phyloP scores from a whole-genome alignment of 92 coral and sea anemone genomes.

The Palythoa grandis region DNA sequence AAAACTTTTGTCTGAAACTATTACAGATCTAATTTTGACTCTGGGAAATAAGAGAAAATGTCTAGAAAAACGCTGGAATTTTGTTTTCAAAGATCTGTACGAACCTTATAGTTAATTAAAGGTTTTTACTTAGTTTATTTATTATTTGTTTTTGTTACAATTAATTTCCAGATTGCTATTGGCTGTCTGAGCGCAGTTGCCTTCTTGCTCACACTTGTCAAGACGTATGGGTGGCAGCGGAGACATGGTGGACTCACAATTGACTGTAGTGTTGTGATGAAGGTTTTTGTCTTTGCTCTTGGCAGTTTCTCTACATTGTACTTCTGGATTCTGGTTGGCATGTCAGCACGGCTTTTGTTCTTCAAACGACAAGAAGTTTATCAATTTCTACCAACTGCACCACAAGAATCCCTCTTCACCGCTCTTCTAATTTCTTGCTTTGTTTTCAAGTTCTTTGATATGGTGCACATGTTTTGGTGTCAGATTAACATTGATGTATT shows the following conservation, averaged over 20 bases:
- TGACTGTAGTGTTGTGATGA: too few relatives aligned
- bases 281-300: too few relatives aligned
- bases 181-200: constrained; percentile 91
- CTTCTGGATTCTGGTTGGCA: constrained; percentile 94
- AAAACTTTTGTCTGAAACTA: too few relatives aligned
- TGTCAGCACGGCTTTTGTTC: constrained; percentile 83
- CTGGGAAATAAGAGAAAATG: too few relatives aligned
- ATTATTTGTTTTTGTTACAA: background rate
- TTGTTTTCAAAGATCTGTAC: too few relatives aligned
- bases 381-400: constrained; percentile 74
- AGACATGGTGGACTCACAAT: constrained; percentile 60
- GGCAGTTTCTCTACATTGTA: constrained; percentile 56
- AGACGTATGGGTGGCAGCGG: constrained; percentile 86
- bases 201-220: constrained; percentile 63
- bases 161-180: constrained; percentile 76
- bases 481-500: constrained; percentile 88
- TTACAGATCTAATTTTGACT: too few relatives aligned
- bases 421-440: constrained; percentile 68
- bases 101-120: too few relatives aligned
- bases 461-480: constrained; percentile 74
- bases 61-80: too few relatives aligned
- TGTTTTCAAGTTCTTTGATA: constrained; percentile 80
- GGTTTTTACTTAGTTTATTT: background rate
- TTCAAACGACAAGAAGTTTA: constrained; percentile 85
- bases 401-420: constrained; percentile 74